These are phyloP conservation scores for Ectemnius cavifrons DNA, from an alignment of 2,888 invertebrate genomes.

Conservation along the genomic window DNA sequence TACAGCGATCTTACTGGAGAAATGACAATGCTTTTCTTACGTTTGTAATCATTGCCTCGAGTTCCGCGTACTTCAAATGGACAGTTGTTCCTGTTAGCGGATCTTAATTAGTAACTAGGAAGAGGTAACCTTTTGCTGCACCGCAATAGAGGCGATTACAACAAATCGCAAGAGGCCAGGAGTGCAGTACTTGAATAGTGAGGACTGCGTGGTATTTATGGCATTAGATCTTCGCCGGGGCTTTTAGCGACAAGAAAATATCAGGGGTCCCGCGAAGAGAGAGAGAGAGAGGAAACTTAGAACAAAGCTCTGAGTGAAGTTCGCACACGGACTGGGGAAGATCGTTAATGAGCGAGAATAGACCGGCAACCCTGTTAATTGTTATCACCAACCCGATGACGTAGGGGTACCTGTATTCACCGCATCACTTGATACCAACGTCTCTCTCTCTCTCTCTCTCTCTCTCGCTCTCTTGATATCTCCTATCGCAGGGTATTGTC, in stretches of 20 bases:
- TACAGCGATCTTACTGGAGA: no score
- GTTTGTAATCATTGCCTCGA: no score
- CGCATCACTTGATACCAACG: constrained; percentile 31
- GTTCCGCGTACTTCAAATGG: no score
- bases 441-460: constrained; percentile 30
- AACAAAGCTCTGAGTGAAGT: constrained; percentile 21
- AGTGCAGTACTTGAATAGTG: no score
- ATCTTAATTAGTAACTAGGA: no score
- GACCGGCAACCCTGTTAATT: constrained; percentile 40
- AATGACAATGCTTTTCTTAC: no score
- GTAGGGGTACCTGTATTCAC: constrained; percentile 34
- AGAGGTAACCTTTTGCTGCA: no score
- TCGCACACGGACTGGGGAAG: background rate
- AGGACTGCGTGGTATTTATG: no score
- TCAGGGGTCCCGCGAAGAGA: constrained; percentile 11
- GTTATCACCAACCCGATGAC: constrained; percentile 32
- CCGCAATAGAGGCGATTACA: no score
- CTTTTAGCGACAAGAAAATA: constrained; percentile 17
- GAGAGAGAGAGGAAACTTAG: constrained; percentile 15
- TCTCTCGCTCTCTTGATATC: no score
- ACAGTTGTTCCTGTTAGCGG: no score
- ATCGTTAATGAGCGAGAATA: constrained; percentile 47
- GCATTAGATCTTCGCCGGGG: background rate
- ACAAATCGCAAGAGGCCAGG: no score
- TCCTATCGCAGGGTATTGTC: background rate